These are phyloP conservation scores for Periphyllus acericola DNA, from an alignment of 2,888 invertebrate genomes.

Conservation along the genomic window DNA sequence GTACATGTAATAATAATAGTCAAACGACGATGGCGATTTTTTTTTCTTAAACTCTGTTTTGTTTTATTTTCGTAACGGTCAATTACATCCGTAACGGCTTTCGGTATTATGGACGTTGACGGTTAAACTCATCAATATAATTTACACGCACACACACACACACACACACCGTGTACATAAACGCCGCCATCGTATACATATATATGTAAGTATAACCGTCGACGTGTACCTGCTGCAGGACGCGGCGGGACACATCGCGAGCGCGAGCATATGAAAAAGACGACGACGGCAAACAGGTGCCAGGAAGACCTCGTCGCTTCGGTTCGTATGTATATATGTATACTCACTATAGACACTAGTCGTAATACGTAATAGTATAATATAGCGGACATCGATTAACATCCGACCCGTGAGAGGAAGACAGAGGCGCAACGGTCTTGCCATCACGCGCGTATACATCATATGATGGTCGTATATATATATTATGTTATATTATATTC, in stretches of 20 bases:
- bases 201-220: not conserved
- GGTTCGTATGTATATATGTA: not conserved
- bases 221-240: not conserved
- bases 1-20: not conserved
- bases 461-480: not conserved
- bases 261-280: conserved; percentile 2
- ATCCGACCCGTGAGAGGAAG: conserved; percentile 5
- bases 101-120: conserved; percentile 31
- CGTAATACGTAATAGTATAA: not conserved
- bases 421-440: conserved; percentile 17
- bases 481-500: not conserved
- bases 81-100: conserved; percentile 57
- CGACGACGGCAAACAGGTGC: conserved; percentile 55
- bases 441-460: not conserved
- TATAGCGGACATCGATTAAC: conserved; percentile 51
- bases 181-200: not conserved
- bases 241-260: not conserved
- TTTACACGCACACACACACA: not conserved
- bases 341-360: not conserved
- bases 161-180: too few species aligned
- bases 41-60: not conserved
- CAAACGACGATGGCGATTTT: not conserved
- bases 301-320: conserved; percentile 43
- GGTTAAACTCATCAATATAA: conserved; percentile 52
- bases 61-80: conserved; percentile 46